Conservation (phyloP, 2,888 invertebrate species). For the Lithophane semibrunnea region DNA sequence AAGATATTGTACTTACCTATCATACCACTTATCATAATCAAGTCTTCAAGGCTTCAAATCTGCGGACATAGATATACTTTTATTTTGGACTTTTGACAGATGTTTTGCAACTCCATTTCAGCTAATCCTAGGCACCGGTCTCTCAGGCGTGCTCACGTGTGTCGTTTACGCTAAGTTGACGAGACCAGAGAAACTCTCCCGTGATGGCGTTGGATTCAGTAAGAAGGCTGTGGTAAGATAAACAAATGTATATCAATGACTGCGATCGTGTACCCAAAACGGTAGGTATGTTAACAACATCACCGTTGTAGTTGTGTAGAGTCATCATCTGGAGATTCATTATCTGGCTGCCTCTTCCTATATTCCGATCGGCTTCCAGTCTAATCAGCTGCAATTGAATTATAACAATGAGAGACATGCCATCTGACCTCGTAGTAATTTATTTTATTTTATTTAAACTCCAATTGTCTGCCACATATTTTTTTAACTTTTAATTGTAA, state of each 20-base stretch:
- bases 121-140: constrained; percentile 86
- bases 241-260: neutral
- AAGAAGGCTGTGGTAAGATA: constrained; percentile 92
- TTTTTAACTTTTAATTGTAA: too few relatives aligned
- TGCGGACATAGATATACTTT: neutral
- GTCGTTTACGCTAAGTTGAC: constrained; percentile 95
- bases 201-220: constrained; percentile 95
- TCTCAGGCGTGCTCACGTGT: constrained; percentile 91
- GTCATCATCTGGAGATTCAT: neutral
- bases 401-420: neutral
- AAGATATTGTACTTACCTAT: neutral
- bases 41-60: too few relatives aligned
- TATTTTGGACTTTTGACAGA: neutral
- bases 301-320: neutral
- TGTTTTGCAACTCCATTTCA: constrained; percentile 63
- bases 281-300: neutral
- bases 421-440: neutral
- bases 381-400: neutral
- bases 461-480: too few relatives aligned
- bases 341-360: neutral
- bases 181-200: constrained; percentile 93
- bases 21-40: neutral
- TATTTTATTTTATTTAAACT: too few relatives aligned
- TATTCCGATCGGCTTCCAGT: neutral
- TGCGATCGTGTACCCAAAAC: neutral